These are phyloP conservation scores for Nephotettix cincticeps DNA, from an alignment of 1,140 invertebrate genomes.

Conservation along the genomic window DNA sequence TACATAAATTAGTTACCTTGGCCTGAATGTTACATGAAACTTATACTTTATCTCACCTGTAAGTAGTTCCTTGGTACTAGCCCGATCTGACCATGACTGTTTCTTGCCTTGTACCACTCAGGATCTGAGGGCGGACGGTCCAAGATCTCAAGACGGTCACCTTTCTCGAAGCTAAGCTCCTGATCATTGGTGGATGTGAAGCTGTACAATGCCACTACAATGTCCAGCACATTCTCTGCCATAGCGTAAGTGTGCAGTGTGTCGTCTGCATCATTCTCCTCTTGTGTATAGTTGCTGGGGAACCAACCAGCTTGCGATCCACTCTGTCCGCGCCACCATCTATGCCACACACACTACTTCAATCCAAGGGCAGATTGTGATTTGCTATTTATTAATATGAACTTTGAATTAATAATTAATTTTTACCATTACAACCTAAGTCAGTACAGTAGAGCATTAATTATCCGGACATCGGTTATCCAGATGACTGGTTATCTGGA, in stretches of 20 bases:
- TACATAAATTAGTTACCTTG: no score
- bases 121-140: slow-evolving; percentile 95
- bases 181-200: slow-evolving; percentile 95
- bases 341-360: slow-evolving; percentile 64
- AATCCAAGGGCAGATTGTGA: no score
- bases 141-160: slow-evolving; percentile 90
- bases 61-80: slow-evolving; percentile 97
- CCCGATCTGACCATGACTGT: slow-evolving; percentile 86
- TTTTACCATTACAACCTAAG: no score
- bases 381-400: no score
- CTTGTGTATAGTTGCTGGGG: slow-evolving; percentile 96
- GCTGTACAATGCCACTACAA: slow-evolving; percentile 91
- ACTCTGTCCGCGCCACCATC: slow-evolving; percentile 98
- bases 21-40: no score
- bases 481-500: no score
- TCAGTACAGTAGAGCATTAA: no score
- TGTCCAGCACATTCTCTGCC: slow-evolving; percentile 90
- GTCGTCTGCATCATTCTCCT: slow-evolving; percentile 78
- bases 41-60: no score
- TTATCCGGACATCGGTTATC: no score
- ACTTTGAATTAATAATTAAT: no score
- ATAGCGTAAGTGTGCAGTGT: slow-evolving; percentile 88
- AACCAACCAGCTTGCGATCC: slow-evolving; percentile 87
- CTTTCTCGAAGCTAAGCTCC: slow-evolving; percentile 96
- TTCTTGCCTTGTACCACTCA: slow-evolving; percentile 95